Evolutionary conservation across 1,140 invertebrate genomes (phyloP), one percentile per base, ranked within the genome.

Genomic region (Pseudachorutes palmiensis): DNA sequence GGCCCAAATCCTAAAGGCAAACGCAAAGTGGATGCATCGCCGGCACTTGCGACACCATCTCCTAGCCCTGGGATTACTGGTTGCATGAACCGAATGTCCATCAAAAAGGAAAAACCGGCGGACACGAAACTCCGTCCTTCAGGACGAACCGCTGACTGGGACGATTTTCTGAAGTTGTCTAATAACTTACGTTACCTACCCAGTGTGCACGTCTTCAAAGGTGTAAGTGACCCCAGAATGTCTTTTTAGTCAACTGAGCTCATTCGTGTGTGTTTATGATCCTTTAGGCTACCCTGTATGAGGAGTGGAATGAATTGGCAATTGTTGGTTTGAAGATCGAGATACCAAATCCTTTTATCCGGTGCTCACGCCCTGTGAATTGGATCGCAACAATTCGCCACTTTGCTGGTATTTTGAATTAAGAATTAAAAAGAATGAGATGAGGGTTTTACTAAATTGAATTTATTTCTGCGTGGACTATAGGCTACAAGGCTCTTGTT

Each of bases 351-450:
- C 61, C 62, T 5, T 68, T 64, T 48, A n/a, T 41, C 1, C 36
- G 9, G 2, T 19, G 12, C 24, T 2, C 12, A 3, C 9, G 24
- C 3, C 36, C 64, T 2, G 61, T 63, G 3, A 65, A 57, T 32
- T 68, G 66, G 66, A 58, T 68, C 58, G 66, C 36, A 12, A 68
- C 28, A 16, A 63, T 68, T 16, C 19, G 48, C 2, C 31, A 57
- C 32, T 68, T 68, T 41, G 62, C 61, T n/a, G 66, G 66, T 63
- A 26, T 31, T n/a, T n/a, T n/a, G n/a, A n/a, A n/a, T n/a, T n/a
- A n/a, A n/a, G n/a, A n/a, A n/a, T n/a, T n/a, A n/a, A n/a, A n/a
- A n/a, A n/a, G n/a, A n/a, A n/a, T n/a, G n/a, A n/a, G n/a, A n/a
- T n/a, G n/a, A n/a, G n/a, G n/a, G n/a, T n/a, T n/a, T n/a, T n/a